Conservation (phyloP, 2,113 vertebrate species). For the Dasypus novemcinctus region DNA sequence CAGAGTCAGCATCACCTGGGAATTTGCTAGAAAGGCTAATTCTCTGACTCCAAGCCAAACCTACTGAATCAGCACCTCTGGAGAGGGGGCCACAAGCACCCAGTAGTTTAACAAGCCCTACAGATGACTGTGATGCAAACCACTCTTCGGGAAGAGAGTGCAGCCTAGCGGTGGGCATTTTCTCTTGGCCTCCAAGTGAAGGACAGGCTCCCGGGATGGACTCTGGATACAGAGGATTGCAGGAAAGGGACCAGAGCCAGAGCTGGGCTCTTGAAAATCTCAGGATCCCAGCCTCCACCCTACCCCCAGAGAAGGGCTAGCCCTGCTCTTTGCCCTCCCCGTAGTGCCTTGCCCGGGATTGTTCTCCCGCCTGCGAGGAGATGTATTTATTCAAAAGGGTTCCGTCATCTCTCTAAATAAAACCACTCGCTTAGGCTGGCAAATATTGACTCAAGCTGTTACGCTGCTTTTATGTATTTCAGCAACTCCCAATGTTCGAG, state of each 20-base stretch:
- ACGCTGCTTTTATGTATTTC: constrained; percentile 87
- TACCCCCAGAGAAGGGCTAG: background rate
- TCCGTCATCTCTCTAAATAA: constrained; percentile 84
- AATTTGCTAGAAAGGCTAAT: background rate
- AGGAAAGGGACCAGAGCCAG: background rate
- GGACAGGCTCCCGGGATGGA: background rate
- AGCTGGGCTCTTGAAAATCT: background rate
- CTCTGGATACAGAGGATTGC: background rate
- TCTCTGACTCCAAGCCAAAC: background rate
- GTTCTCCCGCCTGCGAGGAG: constrained; percentile 72
- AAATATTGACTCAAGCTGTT: constrained; percentile 90
- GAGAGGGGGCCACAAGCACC: background rate
- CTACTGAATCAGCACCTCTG: background rate
- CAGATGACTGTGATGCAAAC: background rate
- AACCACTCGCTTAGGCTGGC: constrained; percentile 81
- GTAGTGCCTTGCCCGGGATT: background rate
- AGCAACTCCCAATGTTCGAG: constrained; percentile 84
- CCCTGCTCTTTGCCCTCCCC: background rate
- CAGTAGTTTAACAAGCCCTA: background rate
- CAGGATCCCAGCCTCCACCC: background rate
- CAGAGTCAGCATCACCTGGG: background rate
- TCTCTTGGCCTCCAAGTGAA: background rate
- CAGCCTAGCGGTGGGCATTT: background rate
- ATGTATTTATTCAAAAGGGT: constrained; percentile 84
- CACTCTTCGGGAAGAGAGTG: background rate